Evolutionary conservation across 1,140 invertebrate genomes (phyloP), one percentile per base, ranked within the genome.

Genomic region (Callitettix versicolor): DNA sequence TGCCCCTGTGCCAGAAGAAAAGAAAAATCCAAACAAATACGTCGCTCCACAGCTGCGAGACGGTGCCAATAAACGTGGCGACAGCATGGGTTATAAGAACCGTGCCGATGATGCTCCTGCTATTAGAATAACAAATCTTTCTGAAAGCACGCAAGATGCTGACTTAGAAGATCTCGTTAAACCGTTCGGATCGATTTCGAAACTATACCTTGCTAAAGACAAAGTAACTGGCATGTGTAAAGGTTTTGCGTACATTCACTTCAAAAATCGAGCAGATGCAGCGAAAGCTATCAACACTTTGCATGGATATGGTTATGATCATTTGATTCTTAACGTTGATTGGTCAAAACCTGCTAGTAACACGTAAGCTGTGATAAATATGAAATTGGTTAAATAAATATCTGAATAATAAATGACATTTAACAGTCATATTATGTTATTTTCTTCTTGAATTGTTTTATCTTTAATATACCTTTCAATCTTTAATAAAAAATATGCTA

Each of bases 231-330:
- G 87, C 22, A 71, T 79, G n/a, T 91, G 88, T 73, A 89, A 91
- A 76, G 87, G 87, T 44, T 98, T 98, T 76, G 95, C 95, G 26
- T 99, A 98, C 67, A 88, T 98, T 43, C 95, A 95, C 66, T 98
- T 93, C 70, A 91, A 89, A 68, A 82, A 84, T 56, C 78, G 84
- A 62, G 80, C 84, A 63, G 91, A 96, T 74, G 95, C 96, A 34
- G 86, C 89, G 15, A 82, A 85, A 64, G 96, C 96, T 56, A 97
- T 99, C 63, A 72, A 81, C 55, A 78, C 78, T 41, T 80, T 99
- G 4, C 89, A 98, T 70, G 95, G 95, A 2, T 88, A 91, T 72
- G 95, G 95, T 57, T 98, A 98, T 71, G 95, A 98, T 75, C 95
- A 99, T 78, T 79, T 99, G 51, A 99, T 99, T 69, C 73, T 99